Base-by-base conservation (phyloP, 2,113 vertebrate genomes). In the Harpagus bidentatus region DNA sequence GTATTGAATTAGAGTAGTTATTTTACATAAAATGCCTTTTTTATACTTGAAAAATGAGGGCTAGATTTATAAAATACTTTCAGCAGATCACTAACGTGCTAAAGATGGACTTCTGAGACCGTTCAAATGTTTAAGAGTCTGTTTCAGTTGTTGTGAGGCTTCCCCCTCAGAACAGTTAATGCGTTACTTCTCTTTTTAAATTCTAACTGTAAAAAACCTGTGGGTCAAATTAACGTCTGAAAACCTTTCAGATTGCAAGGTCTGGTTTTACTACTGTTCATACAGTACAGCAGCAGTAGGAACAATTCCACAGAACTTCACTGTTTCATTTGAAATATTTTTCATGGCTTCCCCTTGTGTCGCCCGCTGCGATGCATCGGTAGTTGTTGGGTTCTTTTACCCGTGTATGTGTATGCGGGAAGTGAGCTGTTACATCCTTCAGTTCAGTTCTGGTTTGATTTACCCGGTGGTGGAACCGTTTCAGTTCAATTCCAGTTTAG, bases 321-420 rank as follows among this genome's bases (percentile, higher is more conserved):
- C 3, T 21, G 8, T n/a, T 65, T 17, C 7, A 13, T 36, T 31
- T n/a, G 29, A 23, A 45, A 13, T 31, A 4, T 25, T n/a, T 66
- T 13, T 26, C 29, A 2, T 2, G n/a, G 17, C 26, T 83, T 14
- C 6, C 22, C 5, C 9, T 53, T 14, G 3, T 0, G 2, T 7
- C 21, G 13, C 1, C 1, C 3, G 11, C 8, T 23, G 43, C 0
- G 12, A 3, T 11, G 38, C 1, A 0, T 7, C 4, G 0, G 19
- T n/a, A 14, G 6, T 5, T 34, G 48, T 9, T 34, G 70, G 23
- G 10, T 26, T 45, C 23, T 47, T 45, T 43, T 9, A 3, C 45
- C 19, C 2, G 1, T 1, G 2, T 15, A 1, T 0, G 0, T 16
- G 5, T 13, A 2, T 13, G 28, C 1, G 1, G 16, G 23, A 62